These are phyloP conservation scores for Paramuricea clavata DNA, from an alignment of 92 coral and sea anemone species.

Conservation along the genomic window DNA sequence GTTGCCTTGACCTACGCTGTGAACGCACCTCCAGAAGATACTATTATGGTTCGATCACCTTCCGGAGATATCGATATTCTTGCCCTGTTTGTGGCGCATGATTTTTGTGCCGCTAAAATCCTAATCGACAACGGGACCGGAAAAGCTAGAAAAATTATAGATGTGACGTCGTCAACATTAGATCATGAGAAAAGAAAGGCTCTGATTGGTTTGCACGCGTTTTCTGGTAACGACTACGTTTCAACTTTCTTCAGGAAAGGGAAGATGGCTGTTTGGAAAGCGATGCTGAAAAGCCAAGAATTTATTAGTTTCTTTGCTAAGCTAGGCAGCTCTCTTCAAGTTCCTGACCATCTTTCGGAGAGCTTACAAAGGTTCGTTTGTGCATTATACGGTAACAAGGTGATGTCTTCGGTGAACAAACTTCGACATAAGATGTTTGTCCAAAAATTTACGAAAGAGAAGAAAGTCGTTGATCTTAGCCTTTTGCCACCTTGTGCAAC, in stretches of 20 bases:
- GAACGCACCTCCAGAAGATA: neutral
- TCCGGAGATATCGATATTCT: conserved; percentile 6
- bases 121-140: neutral
- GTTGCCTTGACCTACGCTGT: neutral
- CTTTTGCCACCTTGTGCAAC: neutral
- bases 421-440: neutral
- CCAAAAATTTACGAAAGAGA: conserved; percentile 5
- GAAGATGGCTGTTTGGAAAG: neutral
- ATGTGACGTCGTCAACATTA: neutral
- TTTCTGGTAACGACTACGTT: conserved; percentile 27
- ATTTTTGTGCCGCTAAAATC: neutral
- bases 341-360: neutral
- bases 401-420: neutral
- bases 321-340: neutral
- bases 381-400: neutral
- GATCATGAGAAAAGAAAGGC: neutral
- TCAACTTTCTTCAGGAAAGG: conserved; percentile 8
- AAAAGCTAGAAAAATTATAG: neutral
- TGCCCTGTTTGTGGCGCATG: conserved; percentile 21
- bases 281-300: neutral
- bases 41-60: neutral
- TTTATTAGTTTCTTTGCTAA: neutral
- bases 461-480: neutral
- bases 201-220: neutral
- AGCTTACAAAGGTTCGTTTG: conserved; percentile 11